These are phyloP conservation scores for Folsomia candida DNA, from an alignment of 2,888 invertebrate species.

Conservation along the genomic window DNA sequence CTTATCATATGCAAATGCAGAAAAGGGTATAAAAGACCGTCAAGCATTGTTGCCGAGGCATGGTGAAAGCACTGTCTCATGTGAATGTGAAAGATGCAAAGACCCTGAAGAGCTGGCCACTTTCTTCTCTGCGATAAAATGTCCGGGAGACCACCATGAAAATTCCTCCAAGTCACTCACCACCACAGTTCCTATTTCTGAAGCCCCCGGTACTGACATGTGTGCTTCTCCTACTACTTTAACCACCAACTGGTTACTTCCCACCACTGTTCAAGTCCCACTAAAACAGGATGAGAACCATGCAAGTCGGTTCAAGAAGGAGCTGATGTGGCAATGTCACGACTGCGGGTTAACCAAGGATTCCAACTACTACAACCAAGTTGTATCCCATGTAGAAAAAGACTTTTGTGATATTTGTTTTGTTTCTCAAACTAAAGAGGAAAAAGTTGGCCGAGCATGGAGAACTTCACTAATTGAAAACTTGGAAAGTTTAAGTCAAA, in stretches of 20 bases:
- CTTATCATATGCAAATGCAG: slow-evolving; percentile 38
- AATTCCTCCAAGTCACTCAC: too few species aligned
- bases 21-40: slow-evolving; percentile 28
- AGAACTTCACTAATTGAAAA: neutral
- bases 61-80: too few species aligned
- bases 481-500: slow-evolving; percentile 5
- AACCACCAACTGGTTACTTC: too few species aligned
- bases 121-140: slow-evolving; percentile 44
- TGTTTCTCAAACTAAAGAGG: too few species aligned
- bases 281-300: too few species aligned
- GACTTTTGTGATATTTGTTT: too few species aligned
- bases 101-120: slow-evolving; percentile 41
- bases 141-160: slow-evolving; percentile 37
- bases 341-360: slow-evolving; percentile 23
- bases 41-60: too few species aligned
- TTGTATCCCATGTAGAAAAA: neutral
- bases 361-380: slow-evolving; percentile 19
- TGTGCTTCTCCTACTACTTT: too few species aligned
- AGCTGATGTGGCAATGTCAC: slow-evolving; percentile 15
- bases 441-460: neutral
- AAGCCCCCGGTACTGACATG: too few species aligned
- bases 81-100: slow-evolving; percentile 37
- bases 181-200: too few species aligned
- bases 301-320: neutral
- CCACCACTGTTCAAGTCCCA: too few species aligned